Evolutionary conservation across 2,888 invertebrate species (phyloP).

Genomic region (Patella ulyssiponensis): DNA sequence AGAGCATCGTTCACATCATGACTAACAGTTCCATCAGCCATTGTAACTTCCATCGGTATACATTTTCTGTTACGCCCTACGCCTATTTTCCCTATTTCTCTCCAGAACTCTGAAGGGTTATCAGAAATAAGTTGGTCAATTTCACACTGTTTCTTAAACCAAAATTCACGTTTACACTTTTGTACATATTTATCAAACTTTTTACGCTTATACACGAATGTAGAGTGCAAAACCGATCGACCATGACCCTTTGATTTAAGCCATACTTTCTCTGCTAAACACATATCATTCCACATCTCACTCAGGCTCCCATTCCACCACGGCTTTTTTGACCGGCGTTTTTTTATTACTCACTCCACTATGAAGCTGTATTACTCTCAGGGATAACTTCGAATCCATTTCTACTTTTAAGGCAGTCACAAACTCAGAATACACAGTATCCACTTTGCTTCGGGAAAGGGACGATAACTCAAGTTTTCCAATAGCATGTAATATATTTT

Average conservation of each 20-base stretch:
- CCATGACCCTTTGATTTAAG: background rate
- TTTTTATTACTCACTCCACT: background rate
- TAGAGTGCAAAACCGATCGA: background rate
- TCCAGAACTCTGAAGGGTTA: background rate
- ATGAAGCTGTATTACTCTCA: background rate
- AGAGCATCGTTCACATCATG: background rate
- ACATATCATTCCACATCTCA: background rate
- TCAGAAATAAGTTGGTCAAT: too few relatives aligned
- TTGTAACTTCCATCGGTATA: background rate
- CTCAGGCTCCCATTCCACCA: background rate
- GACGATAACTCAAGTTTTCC: background rate
- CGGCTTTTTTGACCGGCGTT: background rate
- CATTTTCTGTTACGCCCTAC: background rate
- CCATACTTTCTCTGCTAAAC: background rate
- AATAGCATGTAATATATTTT: background rate
- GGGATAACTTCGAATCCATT: constrained; percentile 2
- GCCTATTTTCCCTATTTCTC: background rate
- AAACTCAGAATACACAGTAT: background rate
- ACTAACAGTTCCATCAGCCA: background rate
- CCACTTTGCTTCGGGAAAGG: background rate
- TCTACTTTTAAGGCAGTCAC: background rate
- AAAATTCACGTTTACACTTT: background rate
- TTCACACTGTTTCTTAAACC: too few relatives aligned
- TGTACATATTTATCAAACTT: background rate
- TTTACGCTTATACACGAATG: background rate